A percentile compares a stretch with the other conserved stretches of the same genome.
phyloP scores from a whole-genome alignment of 2,113 vertebrate genomes.

The Paradisaea rubra region DNA sequence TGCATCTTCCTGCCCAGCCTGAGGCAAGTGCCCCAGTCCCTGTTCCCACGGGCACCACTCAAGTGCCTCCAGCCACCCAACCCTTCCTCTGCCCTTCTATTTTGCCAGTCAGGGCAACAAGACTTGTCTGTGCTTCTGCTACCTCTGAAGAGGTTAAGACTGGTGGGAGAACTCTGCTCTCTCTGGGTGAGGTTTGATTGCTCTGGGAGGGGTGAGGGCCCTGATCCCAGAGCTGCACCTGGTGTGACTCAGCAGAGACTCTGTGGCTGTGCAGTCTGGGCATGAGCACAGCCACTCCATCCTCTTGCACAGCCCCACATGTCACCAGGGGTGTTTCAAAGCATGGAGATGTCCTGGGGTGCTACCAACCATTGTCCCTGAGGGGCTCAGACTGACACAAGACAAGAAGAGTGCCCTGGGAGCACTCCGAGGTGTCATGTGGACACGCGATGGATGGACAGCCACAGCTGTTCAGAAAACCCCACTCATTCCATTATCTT shows the following conservation, averaged over 20 bases:
- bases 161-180: neutral
- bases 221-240: neutral
- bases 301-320: fast-evolving
- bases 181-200: neutral
- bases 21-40: fast-evolving
- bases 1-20: neutral
- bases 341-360: fast-evolving
- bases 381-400: no score
- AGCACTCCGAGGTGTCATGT: fast-evolving
- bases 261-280: fast-evolving
- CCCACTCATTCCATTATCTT: neutral
- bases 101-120: fast-evolving
- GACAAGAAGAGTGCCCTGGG: neutral
- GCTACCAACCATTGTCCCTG: fast-evolving
- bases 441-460: fast-evolving
- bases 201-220: neutral
- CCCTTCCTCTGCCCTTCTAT: neutral
- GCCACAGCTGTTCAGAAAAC: neutral
- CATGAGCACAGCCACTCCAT: fast-evolving
- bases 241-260: neutral
- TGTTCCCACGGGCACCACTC: fast-evolving
- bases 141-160: neutral
- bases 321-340: neutral
- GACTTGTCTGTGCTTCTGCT: neutral
- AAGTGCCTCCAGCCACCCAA: fast-evolving